Evolutionary conservation across 1,140 invertebrate genomes (phyloP).

Genomic region (Apis dorsata): DNA sequence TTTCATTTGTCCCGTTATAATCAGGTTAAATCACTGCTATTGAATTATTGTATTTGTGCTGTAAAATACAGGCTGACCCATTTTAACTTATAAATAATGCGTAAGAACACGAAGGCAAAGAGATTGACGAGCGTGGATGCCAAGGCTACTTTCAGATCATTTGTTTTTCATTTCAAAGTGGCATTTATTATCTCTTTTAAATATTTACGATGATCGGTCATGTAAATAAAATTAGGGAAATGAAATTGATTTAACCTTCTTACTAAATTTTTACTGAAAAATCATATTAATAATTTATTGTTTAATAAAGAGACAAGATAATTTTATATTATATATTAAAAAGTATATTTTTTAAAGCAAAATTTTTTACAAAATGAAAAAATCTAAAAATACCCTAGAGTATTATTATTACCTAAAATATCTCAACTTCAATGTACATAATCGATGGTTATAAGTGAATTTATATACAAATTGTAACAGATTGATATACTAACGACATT

Average conservation of each 20-base stretch:
- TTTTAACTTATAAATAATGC: constrained; percentile 6
- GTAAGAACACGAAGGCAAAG: not conserved
- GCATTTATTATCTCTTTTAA: not conserved
- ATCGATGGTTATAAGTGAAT: constrained; percentile 1
- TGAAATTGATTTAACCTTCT: too few species aligned
- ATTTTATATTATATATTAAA: not conserved
- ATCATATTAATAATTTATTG: too few species aligned
- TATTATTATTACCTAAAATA: not conserved
- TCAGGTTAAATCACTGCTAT: not conserved
- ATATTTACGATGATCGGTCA: not conserved
- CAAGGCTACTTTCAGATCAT: not conserved
- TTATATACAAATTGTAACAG: not conserved
- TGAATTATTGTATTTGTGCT: not conserved
- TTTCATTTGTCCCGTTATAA: not conserved
- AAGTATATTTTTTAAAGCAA: not conserved
- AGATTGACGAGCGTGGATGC: not conserved
- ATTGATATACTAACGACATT: constrained; percentile 1
- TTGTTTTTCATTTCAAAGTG: not conserved
- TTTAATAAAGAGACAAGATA: not conserved
- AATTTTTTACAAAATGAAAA: not conserved
- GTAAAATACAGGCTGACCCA: not conserved
- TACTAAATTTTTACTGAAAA: too few species aligned
- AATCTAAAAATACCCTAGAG: not conserved
- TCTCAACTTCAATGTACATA: not conserved
- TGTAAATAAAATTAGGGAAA: not conserved